Evolutionary conservation across 2,797 vertebrate genomes (phyloP).

Genomic region (Holocentrus rufus): DNA sequence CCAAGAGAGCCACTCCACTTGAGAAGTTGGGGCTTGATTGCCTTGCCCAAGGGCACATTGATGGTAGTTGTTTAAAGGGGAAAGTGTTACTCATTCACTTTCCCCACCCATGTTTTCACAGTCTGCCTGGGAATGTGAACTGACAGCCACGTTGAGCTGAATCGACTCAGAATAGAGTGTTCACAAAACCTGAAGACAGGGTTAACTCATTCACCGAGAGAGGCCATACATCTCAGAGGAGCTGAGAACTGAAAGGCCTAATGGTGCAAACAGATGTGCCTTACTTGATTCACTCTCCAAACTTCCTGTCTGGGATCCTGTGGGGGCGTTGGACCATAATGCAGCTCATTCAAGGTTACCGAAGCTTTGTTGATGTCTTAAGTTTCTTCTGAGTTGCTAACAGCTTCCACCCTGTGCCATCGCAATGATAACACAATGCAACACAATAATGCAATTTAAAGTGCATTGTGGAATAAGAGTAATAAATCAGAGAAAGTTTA

Average conservation of each 20-base stretch:
- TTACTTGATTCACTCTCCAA: constrained; percentile 77
- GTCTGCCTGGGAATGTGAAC: constrained; percentile 14
- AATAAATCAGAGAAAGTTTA: constrained; percentile 30
- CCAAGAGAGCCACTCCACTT: neutral
- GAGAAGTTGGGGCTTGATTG: neutral
- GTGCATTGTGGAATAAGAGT: neutral
- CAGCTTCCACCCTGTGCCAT: constrained; percentile 1
- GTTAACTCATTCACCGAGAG: constrained; percentile 44
- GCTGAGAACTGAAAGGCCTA: constrained; percentile 56
- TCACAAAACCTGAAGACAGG: constrained; percentile 30
- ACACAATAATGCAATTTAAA: too few relatives aligned
- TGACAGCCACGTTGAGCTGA: constrained; percentile 5
- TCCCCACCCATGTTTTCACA: constrained; percentile 28
- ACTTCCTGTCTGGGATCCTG: constrained; percentile 75
- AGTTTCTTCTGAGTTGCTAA: constrained; percentile 25
- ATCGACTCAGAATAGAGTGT: constrained; percentile 19
- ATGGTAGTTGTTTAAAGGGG: neutral
- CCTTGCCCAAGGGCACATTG: neutral
- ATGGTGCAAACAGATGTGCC: constrained; percentile 81
- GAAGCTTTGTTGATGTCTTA: constrained; percentile 57
- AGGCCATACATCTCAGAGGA: constrained; percentile 57
- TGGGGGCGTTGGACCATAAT: constrained; percentile 49
- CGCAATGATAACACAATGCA: neutral
- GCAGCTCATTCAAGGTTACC: constrained; percentile 44
- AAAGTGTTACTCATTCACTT: constrained; percentile 3